Base-by-base conservation (phyloP, 2,888 invertebrate genomes). In the Euzetes globulus region DNA sequence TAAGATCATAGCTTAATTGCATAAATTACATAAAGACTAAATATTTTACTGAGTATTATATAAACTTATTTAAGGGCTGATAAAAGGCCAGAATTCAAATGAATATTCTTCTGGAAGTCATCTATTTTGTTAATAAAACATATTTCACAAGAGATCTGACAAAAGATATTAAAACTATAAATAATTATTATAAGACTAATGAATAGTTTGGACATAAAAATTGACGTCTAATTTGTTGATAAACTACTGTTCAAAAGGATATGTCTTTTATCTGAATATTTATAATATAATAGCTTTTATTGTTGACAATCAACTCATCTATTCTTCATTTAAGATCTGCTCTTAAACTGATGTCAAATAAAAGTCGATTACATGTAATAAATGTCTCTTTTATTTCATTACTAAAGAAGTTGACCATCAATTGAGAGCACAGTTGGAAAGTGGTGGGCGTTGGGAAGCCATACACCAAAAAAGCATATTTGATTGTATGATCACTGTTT, bases 301-400 rank as follows among this genome's bases (percentile, higher is more conserved):
- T 60, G 29, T 17, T 11, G 29, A 11, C 13, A 60, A 55, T 22
- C 55, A 55, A 25, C 22, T 25, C 55, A 50, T 55, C 55, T 13
- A 25, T 25, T 55, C 55, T 22, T 60, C 17, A 29, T 1, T 29
- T 60, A 15, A 9, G 58, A 25, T 27, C 41, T 41, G 7, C 41
- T 41, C 41, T 41, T 11, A 60, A 60, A 60, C 29, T 29, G 5
- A 60, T 60, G 60, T 33, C 60, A 60, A 60, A 60, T 60, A 60
- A 60, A 60, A 60, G 60, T 60, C 60, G 60, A 60, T 60, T 60
- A 60, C 60, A 60, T 60, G 29, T 60, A 60, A 60, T 60, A 33
- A 60, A 60, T 60, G 60, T 60, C 60, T 60, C 9, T 33, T 27
- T 60, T 60, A 27, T 60, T 27, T 52, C n/a, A 19, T 19, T 60